These are phyloP conservation scores for Cabera pusaria DNA, from an alignment of 2,888 invertebrate species.

Conservation along the genomic window DNA sequence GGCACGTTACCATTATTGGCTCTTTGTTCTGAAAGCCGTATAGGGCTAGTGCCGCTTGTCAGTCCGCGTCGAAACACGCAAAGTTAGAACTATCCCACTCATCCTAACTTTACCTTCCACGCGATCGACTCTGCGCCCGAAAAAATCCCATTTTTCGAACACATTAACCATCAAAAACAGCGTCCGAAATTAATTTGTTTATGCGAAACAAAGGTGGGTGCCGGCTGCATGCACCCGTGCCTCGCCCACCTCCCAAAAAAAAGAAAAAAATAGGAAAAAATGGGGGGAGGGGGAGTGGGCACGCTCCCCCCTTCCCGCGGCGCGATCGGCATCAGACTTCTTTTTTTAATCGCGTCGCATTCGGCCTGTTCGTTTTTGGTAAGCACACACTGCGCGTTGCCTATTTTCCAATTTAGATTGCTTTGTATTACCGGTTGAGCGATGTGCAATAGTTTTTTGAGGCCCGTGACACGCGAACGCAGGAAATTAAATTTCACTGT, in stretches of 20 bases:
- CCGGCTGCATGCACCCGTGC: conserved; percentile 79
- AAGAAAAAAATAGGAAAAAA: conserved; percentile 68
- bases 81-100: conserved; percentile 21
- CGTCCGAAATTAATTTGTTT: conserved; percentile 83
- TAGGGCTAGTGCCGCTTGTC: neutral
- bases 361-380: conserved; percentile 81
- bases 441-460: conserved; percentile 82
- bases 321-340: conserved; percentile 82
- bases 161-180: conserved; percentile 81
- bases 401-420: conserved; percentile 84
- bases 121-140: conserved; percentile 34
- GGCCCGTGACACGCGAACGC: conserved; percentile 71
- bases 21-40: neutral
- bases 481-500: conserved; percentile 74
- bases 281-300: conserved; percentile 47
- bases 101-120: conserved; percentile 36
- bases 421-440: conserved; percentile 82
- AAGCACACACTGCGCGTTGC: conserved; percentile 83
- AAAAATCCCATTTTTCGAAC: conserved; percentile 65
- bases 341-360: conserved; percentile 83
- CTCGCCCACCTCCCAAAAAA: conserved; percentile 79
- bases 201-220: conserved; percentile 83
- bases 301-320: conserved; percentile 63
- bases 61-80: conserved; percentile 2
- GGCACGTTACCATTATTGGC: too few relatives aligned